Base-by-base conservation (phyloP, 1,140 invertebrate genomes). In the Polypedilum vanderplanki region DNA sequence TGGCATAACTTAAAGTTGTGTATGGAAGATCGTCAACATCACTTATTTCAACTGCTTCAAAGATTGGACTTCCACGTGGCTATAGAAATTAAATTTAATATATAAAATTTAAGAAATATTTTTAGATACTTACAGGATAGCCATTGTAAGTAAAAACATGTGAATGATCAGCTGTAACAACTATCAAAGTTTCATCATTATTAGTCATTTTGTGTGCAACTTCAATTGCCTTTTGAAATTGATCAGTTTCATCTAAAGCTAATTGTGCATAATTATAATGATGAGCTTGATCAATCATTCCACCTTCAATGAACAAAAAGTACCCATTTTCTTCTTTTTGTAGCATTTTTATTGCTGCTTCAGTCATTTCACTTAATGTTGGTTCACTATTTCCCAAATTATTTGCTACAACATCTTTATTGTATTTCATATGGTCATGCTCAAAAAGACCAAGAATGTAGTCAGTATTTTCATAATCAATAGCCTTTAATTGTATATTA, bases 281-380 rank as follows among this genome's bases (percentile, higher is more conserved):
- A 81, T 95, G 92, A 0, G 89, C 93, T 74, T 91, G 87, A 80
- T 96, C 94, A 40, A 96, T 95, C 75, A 88, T 87, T 0, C 90
- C 90, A 8, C 89, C 88, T 78, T 88, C 79, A 3, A 88, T 84
- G 76, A 82, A 83, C 8, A 82, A 76, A 75, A 90, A 88, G 77
- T 84, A 91, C 9, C 94, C 94, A 33, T 92, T 87, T 1, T 81
- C 76, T 78, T 90, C 88, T 75, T 88, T 90, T 7, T 86, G 83
- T n/a, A 97, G 81, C 12, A 95, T 85, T 78, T 91, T 86, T 12
- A 97, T 90, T 1, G 94, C 93, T 77, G 89, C 89, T 78, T 87
- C 83, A 0, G 91, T 93, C 93, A 97, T 95, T 81, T 96, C 91
- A n/a, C n/a, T 22, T 1, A 70, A 81, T 0, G 91, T 90, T 0